A percentile compares a stretch with the other conserved stretches of the same genome.
These are phyloP conservation scores for Caenorhabditis brenneri DNA, from an alignment of 1,140 invertebrate species.

Conservation along the genomic window DNA sequence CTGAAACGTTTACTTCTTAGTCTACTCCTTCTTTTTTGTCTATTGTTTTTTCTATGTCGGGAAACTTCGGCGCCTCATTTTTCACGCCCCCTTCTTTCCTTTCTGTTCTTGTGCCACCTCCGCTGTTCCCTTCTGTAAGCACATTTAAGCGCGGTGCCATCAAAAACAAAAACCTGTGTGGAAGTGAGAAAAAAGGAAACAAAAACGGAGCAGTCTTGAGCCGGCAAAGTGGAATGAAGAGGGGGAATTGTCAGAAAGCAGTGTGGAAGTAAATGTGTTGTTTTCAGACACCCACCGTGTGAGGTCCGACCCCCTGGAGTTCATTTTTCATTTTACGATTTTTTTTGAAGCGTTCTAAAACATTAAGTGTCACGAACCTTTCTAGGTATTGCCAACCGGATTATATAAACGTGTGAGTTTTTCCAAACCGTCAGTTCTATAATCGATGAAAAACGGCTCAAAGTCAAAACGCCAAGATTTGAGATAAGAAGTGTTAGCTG, in stretches of 20 bases:
- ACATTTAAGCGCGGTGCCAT: slow-evolving; percentile 10
- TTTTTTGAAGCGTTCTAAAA: background rate
- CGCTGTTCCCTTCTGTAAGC: background rate
- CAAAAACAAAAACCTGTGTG: slow-evolving; percentile 13
- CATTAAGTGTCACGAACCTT: background rate
- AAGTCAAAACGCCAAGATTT: no score
- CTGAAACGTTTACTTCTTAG: slow-evolving; percentile 3
- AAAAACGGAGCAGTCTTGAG: background rate
- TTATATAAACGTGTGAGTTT: no score
- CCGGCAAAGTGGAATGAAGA: background rate
- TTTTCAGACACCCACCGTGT: background rate
- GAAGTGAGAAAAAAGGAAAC: slow-evolving; percentile 11
- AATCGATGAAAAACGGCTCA: no score
- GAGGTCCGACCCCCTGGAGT: background rate
- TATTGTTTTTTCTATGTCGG: background rate
- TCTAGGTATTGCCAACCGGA: no score
- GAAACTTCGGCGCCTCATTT: slow-evolving; percentile 13
- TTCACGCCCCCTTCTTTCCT: background rate
- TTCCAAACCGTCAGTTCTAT: no score
- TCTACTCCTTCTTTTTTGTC: background rate
- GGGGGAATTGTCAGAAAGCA: background rate
- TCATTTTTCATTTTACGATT: slow-evolving; percentile 36
- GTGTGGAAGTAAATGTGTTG: background rate
- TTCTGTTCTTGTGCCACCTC: background rate
- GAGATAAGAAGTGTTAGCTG: no score